These are phyloP conservation scores for Lerema accius DNA, from an alignment of 1,140 invertebrate genomes.

Conservation along the genomic window DNA sequence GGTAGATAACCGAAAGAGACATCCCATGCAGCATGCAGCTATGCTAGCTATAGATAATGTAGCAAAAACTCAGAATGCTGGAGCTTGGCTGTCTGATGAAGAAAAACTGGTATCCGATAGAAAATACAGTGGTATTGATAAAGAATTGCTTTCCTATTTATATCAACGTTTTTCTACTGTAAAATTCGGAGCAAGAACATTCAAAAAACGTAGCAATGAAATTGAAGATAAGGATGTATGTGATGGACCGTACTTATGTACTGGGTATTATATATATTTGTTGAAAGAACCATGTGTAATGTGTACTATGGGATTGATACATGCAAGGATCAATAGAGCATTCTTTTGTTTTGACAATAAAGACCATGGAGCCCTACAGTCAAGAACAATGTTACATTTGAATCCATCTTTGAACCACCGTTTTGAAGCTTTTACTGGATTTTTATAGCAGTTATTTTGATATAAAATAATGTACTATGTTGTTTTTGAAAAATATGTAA, in stretches of 20 bases:
- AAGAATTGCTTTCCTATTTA: conserved; percentile 51
- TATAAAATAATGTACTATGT: no score
- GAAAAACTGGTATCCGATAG: conserved; percentile 8
- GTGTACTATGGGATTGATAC: conserved; percentile 97
- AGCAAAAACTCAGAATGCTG: conserved; percentile 91
- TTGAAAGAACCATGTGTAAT: conserved; percentile 95
- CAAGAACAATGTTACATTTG: conserved; percentile 89
- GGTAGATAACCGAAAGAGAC: conserved; percentile 83
- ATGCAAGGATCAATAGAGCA: conserved; percentile 91
- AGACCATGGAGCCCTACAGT: conserved; percentile 87
- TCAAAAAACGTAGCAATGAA: conserved; percentile 41
- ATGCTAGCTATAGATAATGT: conserved; percentile 95
- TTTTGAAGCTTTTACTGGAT: conserved; percentile 89
- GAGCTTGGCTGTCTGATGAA: conserved; percentile 84
- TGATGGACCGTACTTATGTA: conserved; percentile 92
- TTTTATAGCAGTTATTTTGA: conserved; percentile 50
- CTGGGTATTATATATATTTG: conserved; percentile 93
- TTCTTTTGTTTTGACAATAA: conserved; percentile 88
- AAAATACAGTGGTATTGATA: conserved; percentile 40
- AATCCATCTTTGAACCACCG: conserved; percentile 94
- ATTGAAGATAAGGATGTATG: conserved; percentile 33
- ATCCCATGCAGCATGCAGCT: conserved; percentile 92
- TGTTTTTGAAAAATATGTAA: background rate
- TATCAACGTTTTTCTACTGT: conserved; percentile 51
- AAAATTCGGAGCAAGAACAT: conserved; percentile 58